Base-by-base conservation (phyloP, 2,888 invertebrate genomes). In the Pollenia labialis region DNA sequence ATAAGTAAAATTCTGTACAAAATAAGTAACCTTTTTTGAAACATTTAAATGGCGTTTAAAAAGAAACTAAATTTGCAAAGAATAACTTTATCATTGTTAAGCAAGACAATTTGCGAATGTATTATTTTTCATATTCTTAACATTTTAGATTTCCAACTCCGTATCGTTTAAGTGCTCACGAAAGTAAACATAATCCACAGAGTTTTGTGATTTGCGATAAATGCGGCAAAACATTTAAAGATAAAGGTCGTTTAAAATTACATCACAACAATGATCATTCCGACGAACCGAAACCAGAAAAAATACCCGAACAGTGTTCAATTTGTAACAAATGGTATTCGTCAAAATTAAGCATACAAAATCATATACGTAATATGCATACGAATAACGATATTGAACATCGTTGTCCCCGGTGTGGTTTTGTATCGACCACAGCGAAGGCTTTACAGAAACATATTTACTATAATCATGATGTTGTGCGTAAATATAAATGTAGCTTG, bases 401-500 rank as follows among this genome's bases (percentile, higher is more conserved):
- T 83, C 86, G 83, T 54, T 92, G 92, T 56, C 89, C 90, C 44
- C 88, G 90, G 18, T 92, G 92, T 81, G 89, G 90, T 0, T 92
- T 92, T 85, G 88, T 91, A 8, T 92, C 92, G 2, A 92, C 92
- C 12, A 91, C 90, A 18, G 82, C 90, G 2, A 90, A 91, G 68
- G 91, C 92, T 3, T 89, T 92, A 68, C 90, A 90, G 87, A 91
- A 90, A 16, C 92, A 92, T 69, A 89, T 92, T 16, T 89, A 90
- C 48, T 92, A 91, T 84, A 91, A 91, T 56, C 92, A 92, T 80
- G 90, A 90, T n/a, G 90, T 91, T 46, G 90, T 90, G 9, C 90
- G 91, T 1, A 90, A 88, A 7, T 92, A 93, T 83, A 90, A 91
- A 56, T 93, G 93, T 75, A 90, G 90, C 4, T 90, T 93, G 88